Evolutionary conservation across 1,140 invertebrate species (phyloP), one percentile per base, ranked within the genome.

Genomic region (Cydia fagiglandana): DNA sequence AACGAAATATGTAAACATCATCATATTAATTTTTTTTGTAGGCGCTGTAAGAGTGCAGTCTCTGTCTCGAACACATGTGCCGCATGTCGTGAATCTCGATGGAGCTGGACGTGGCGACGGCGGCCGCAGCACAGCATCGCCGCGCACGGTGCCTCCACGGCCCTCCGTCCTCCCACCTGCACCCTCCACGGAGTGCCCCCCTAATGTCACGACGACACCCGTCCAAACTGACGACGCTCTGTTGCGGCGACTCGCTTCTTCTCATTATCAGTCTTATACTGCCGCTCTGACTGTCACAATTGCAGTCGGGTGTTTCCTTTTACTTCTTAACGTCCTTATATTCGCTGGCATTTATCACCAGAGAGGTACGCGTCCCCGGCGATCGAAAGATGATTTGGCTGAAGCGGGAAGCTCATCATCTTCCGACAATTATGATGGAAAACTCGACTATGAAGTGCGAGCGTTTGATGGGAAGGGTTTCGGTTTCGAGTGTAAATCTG

Each of bases 261-360:
- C 95, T 78, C 96, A 97, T 83, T 97, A 96, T 82, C 96, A 97
- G 82, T 97, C 96, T 45, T 98, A 98, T 89, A 98, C 97, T 0
- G 98, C 97, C 0, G 97, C 97, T 0, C 93, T 99, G 0, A 97
- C 96, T n/a, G 96, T 99, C 3, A 99, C 98, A 0, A 97, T 99
- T 74, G 97, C 97, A 0, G 97, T 99, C 2, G 98, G 98, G 0
- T 98, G 96, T 77, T 97, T 97, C 76, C 93, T 97, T 7, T 94
- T 99, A 4, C 94, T 99, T 9, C 94, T 99, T 2, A 99, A 99
- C 88, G 95, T 99, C 7, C 94, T 99, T 0, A 98, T 99, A 73
- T 99, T 99, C 85, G 97, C 97, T 47, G 98, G 97, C 41, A 98
- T 99, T 56, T 99, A 98, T 86, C 97, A 98, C 84, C 97, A 98